Evolutionary conservation across 2,113 vertebrate species (phyloP), one percentile per base, ranked within the genome.

Genomic region (Conger conger): DNA sequence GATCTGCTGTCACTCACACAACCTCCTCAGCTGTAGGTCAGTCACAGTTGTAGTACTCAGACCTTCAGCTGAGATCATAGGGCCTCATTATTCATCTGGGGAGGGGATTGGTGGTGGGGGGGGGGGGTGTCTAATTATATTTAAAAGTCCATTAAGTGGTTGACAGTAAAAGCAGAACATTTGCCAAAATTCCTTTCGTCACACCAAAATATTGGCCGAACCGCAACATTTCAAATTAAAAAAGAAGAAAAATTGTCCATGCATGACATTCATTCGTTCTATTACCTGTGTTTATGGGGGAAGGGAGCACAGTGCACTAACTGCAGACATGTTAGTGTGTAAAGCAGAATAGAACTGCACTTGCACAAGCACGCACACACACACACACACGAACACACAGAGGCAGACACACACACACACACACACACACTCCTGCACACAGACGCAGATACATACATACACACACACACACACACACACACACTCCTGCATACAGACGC

Each of bases 31-130:
- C 37, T 35, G 81, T 60, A n/a, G n/a, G n/a, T n/a, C n/a, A 86
- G 86, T 38, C 79, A 82, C 83, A 88, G 84, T 80, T 86, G 83
- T 87, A 40, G 85, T 63, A 88, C 84, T 85, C 33, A 86, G 76
- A 3, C 68, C 37, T 76, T 80, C 87, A 81, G 4, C 45, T 57
- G 30, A 76, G 60, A 83, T 13, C 27, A 23, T 4, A 50, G 79
- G 80, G 76, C 54, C 30, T 82, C 83, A 76, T 83, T 80, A 78
- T 83, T 82, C 84, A 80, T 86, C 87, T 85, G 37, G 33, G 33
- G 38, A n/a, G 33, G 37, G 36, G 2, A 13, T n/a, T n/a, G n/a
- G n/a, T n/a, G 3, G 18, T 40, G 11, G 33, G 53, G 68, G 38
- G n/a, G 4, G 16, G n/a, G 42, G 85, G 81, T 86, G n/a, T n/a